Evolutionary conservation across 2,113 vertebrate species (phyloP), one percentile per base, ranked within the genome.

Genomic region (Passer montanus): DNA sequence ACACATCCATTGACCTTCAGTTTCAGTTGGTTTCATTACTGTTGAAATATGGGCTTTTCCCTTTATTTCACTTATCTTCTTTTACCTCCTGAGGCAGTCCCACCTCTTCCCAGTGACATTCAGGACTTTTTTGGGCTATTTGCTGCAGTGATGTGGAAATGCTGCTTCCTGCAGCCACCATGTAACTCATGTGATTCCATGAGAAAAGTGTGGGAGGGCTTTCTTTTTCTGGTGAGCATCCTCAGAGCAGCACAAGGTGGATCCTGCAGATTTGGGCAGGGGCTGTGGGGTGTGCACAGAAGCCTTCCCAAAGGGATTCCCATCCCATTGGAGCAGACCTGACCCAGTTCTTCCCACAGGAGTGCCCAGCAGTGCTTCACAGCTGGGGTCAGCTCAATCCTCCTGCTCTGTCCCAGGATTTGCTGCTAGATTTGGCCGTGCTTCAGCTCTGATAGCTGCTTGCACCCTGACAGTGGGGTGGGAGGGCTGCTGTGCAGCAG

Each of bases 191-290:
- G 91, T 95, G 90, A 88, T 95, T 93, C 89, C 90, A 63, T 90
- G 95, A 88, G 90, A 94, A 93, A 88, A 88, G 85, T 63, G 92
- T 94, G 95, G 94, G 95, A 96, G 95, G 90, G 78, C 18, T 91
- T 47, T 27, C 43, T 82, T 75, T 60, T 83, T 81, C 69, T 33
- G 44, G n/a, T 43, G 82, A 69, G 58, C 94, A 93, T 92, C 92
- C 82, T 76, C 66, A 16, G 60, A 17, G 58, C 75, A 23, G 64
- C 68, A 35, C 58, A 44, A 77, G 87, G 90, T 83, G 56, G 72
- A 63, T 69, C 39, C 87, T 43, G 31, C 53, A 41, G 46, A 20
- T 75, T 22, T 6, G 11, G 33, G 22, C 31, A 15, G 30, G 15
- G 15, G 47, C 43, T 14, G 13, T 26, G 33, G n/a, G 1, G 22